Evolutionary conservation across 2,113 vertebrate genomes (phyloP).

Genomic region (Progne subis): DNA sequence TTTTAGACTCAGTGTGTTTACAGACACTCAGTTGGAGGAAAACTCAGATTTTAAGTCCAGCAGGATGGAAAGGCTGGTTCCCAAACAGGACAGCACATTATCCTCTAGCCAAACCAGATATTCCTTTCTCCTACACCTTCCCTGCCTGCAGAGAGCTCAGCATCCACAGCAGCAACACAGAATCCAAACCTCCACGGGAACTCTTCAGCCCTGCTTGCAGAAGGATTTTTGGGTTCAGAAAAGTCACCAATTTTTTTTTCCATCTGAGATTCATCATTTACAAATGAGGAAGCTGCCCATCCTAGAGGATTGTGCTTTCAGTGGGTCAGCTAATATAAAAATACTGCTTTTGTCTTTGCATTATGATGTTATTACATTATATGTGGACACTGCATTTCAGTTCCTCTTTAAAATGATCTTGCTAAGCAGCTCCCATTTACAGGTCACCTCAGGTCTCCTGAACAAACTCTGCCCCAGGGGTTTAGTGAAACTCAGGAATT

Average conservation of each 20-base stretch:
- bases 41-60: not conserved
- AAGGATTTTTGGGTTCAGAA: not conserved
- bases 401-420: not conserved
- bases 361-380: not conserved
- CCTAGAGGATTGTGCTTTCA: not conserved
- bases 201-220: not conserved
- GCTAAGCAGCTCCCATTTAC: not conserved
- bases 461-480: not conserved
- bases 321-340: not conserved
- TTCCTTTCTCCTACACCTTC: not conserved
- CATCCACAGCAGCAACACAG: not conserved
- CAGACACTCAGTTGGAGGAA: not conserved
- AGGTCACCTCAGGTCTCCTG: conserved; percentile 65
- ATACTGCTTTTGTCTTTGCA: conserved; percentile 7
- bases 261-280: not conserved
- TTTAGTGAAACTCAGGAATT: conserved; percentile 32
- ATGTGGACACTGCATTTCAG: not conserved
- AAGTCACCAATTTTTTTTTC: not conserved
- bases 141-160: not conserved
- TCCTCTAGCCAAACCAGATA: not conserved
- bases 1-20: not conserved
- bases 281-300: not conserved
- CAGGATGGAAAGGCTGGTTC: not conserved
- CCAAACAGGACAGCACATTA: not conserved
- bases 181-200: not conserved